Conservation (phyloP, 2,888 invertebrate species). For the Aleiodes testaceus region DNA sequence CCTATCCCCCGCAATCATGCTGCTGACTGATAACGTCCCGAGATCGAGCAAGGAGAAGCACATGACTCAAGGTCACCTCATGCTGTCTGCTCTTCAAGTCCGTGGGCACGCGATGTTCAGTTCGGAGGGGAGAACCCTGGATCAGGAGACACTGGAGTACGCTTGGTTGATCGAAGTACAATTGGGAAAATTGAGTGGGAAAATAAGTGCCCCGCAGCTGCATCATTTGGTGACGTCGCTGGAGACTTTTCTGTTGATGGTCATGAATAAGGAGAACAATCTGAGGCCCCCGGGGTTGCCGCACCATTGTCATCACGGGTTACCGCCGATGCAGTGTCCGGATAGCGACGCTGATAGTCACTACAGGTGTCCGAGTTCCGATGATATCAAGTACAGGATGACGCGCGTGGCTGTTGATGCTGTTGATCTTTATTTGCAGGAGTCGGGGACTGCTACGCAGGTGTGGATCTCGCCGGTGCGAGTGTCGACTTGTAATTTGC, state of each 20-base stretch:
- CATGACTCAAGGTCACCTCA: slow-evolving; percentile 88
- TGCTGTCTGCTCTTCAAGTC: slow-evolving; percentile 89
- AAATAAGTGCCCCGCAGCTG: slow-evolving; percentile 90
- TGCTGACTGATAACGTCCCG: slow-evolving; percentile 83
- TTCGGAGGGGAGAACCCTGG: slow-evolving; percentile 89
- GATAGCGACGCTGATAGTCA: slow-evolving; percentile 81
- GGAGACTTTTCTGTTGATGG: slow-evolving; percentile 90
- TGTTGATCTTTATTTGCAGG: slow-evolving; percentile 92
- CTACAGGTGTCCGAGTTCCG: slow-evolving; percentile 76
- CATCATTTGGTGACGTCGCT: slow-evolving; percentile 90
- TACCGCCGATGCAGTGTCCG: slow-evolving; percentile 80
- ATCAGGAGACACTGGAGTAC: slow-evolving; percentile 97
- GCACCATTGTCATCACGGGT: slow-evolving; percentile 86
- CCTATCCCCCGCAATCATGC: slow-evolving; percentile 89
- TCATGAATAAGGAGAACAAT: slow-evolving; percentile 92
- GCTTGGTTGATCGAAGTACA: slow-evolving; percentile 97
- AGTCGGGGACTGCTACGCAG: slow-evolving; percentile 89
- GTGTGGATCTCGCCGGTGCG: slow-evolving; percentile 92
- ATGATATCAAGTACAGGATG: slow-evolving; percentile 90
- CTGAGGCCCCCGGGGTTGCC: slow-evolving; percentile 87
- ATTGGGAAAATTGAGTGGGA: slow-evolving; percentile 93
- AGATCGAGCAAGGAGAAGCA: slow-evolving; percentile 81
- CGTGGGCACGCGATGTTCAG: slow-evolving; percentile 98
- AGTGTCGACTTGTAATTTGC: slow-evolving; percentile 94
- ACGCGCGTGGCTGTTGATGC: slow-evolving; percentile 91